Evolutionary conservation across 2,797 vertebrate species (phyloP), one percentile per base, ranked within the genome.

Genomic region (Melanotaenia maccullochi): DNA sequence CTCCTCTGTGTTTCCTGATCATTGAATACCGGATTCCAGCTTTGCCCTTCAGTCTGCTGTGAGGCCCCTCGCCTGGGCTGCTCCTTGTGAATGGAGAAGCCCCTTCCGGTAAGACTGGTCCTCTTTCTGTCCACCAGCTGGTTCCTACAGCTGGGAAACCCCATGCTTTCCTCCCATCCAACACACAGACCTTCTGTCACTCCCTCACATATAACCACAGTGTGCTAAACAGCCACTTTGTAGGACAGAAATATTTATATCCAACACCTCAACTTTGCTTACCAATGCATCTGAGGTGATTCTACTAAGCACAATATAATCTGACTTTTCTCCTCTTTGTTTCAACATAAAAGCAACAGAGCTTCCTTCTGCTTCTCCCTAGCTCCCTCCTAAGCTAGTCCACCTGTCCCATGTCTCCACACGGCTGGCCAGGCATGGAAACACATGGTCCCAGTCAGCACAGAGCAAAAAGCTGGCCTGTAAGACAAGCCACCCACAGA

Each of bases 81-180:
- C 73, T 87, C 81, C 82, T 90, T 79, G n/a, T 83, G 87, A 90
- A 92, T 85, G 89, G 79, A 85, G 88, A 75, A 88, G 84, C 24
- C 78, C 83, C 81, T 91, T 92, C 90, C 84, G 83, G 84, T 82
- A 86, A 68, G 70, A 73, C 82, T 65, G 87, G 56, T 79, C 81
- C 82, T 85, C 83, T 83, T 81, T 71, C 85, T 75, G 79, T 75
- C 88, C 85, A 90, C 93, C 92, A 93, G 92, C 91, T 94, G 93
- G 87, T 90, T 90, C 75, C 82, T 91, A 92, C 92, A 92, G 92
- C 92, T 93, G 92, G 92, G 92, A 89, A 87, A 82, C 90, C 84
- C 90, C 91, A 93, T 85, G 88, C 88, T 87, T 81, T 58, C 73
- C 84, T 88, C 75, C 73, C 77, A 60, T 90, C 91, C 91, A 91